These are phyloP conservation scores for Henicopernis longicauda DNA, from an alignment of 2,113 vertebrate genomes.

Conservation along the genomic window DNA sequence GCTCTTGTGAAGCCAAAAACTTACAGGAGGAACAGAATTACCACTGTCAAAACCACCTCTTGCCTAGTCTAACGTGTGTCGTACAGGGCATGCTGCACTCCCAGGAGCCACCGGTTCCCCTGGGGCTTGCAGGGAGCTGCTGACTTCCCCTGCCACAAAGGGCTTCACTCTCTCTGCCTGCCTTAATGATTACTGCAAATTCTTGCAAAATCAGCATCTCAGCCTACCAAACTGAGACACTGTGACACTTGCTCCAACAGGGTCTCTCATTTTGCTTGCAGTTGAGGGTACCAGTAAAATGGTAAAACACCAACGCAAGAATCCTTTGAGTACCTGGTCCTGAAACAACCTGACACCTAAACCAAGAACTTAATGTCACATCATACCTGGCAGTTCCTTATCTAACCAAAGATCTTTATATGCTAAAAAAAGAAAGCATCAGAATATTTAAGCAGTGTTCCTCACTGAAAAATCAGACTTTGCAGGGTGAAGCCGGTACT, in stretches of 20 bases:
- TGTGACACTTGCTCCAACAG: fast-evolving
- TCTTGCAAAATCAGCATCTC: background rate
- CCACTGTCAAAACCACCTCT: background rate
- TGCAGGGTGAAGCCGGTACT: background rate
- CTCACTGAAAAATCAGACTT: background rate
- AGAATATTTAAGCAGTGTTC: background rate
- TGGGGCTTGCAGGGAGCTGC: background rate
- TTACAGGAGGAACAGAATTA: background rate
- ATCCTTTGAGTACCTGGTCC: background rate
- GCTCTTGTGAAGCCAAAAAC: background rate
- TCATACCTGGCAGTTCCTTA: background rate
- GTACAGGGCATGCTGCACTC: fast-evolving
- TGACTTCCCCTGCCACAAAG: background rate
- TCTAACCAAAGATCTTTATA: background rate
- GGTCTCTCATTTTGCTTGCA: background rate
- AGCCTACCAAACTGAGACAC: background rate
- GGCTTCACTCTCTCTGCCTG: background rate
- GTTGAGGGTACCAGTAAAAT: background rate
- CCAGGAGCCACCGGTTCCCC: fast-evolving
- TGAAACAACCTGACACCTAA: background rate
- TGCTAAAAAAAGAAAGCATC: background rate
- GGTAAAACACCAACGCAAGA: background rate
- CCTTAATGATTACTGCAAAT: background rate
- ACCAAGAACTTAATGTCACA: background rate
- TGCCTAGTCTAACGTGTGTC: background rate